These are phyloP conservation scores for Leptopilina drosophilae DNA, from an alignment of 2,888 invertebrate genomes.

Conservation along the genomic window DNA sequence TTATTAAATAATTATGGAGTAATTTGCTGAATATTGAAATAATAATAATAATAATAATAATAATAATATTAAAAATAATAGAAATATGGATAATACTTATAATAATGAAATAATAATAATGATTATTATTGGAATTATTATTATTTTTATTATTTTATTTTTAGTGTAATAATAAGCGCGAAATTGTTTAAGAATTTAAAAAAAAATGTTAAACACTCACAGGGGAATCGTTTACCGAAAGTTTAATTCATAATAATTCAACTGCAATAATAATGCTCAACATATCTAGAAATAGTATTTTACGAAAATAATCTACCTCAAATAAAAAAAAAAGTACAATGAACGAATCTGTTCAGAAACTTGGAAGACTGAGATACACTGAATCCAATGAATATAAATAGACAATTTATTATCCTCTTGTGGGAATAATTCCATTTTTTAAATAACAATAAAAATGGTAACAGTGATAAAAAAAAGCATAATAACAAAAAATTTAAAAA, in stretches of 20 bases:
- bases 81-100: too few species aligned
- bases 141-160: neutral
- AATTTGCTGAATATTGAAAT: too few species aligned
- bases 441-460: too few species aligned
- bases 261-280: conserved; percentile 39
- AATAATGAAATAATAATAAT: too few species aligned
- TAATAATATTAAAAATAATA: too few species aligned
- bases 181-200: neutral
- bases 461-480: too few species aligned
- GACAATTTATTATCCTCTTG: conserved; percentile 3
- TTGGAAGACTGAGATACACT: conserved; percentile 32
- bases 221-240: conserved; percentile 28
- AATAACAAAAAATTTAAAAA: too few species aligned
- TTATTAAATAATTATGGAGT: too few species aligned
- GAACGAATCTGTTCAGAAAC: conserved; percentile 22
- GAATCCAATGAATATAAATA: conserved; percentile 1
- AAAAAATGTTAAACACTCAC: conserved; percentile 2
- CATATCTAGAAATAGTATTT: conserved; percentile 19
- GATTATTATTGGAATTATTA: neutral
- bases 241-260: conserved; percentile 2
- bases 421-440: neutral
- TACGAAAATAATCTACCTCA: conserved; percentile 10
- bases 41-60: too few species aligned
- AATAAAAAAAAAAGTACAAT: conserved; percentile 29
- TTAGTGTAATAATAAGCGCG: neutral